These are phyloP conservation scores for Zaprionus camerounensis DNA, from an alignment of 1,140 invertebrate genomes.

Conservation along the genomic window DNA sequence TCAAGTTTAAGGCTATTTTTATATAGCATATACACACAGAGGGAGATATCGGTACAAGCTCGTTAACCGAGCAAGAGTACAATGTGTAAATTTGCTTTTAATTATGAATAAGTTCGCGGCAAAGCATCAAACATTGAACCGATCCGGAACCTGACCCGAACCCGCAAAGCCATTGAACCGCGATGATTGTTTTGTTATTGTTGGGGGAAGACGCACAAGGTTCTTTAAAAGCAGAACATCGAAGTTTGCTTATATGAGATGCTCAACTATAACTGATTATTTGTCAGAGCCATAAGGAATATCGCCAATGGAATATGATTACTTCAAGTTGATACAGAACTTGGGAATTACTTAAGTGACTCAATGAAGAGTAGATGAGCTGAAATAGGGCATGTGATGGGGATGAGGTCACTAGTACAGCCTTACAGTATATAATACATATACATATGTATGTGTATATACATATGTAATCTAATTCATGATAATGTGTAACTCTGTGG, in stretches of 20 bases:
- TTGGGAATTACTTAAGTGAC: neutral
- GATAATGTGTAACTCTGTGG: neutral
- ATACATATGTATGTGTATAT: neutral
- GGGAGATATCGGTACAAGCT: slow-evolving; percentile 15
- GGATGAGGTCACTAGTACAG: too few relatives aligned
- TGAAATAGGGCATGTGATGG: too few relatives aligned
- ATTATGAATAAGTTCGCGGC: slow-evolving; percentile 30
- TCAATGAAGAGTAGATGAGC: neutral
- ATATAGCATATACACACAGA: neutral
- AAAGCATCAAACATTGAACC: slow-evolving; percentile 32
- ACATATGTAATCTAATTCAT: too few relatives aligned
- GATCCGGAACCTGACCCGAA: neutral
- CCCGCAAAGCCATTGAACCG: neutral
- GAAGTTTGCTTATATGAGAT: too few relatives aligned
- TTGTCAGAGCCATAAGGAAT: neutral
- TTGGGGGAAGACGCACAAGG: neutral
- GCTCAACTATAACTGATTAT: neutral
- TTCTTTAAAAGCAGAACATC: neutral
- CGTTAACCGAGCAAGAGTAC: slow-evolving; percentile 25
- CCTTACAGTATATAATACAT: too few relatives aligned
- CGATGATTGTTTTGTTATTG: slow-evolving; percentile 1
- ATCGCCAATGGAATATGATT: neutral
- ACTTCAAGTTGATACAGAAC: neutral
- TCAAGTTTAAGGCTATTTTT: slow-evolving; percentile 46
- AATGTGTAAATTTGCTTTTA: slow-evolving; percentile 53